Base-by-base conservation (phyloP, 2,888 invertebrate genomes). In the Tholera decimalis region DNA sequence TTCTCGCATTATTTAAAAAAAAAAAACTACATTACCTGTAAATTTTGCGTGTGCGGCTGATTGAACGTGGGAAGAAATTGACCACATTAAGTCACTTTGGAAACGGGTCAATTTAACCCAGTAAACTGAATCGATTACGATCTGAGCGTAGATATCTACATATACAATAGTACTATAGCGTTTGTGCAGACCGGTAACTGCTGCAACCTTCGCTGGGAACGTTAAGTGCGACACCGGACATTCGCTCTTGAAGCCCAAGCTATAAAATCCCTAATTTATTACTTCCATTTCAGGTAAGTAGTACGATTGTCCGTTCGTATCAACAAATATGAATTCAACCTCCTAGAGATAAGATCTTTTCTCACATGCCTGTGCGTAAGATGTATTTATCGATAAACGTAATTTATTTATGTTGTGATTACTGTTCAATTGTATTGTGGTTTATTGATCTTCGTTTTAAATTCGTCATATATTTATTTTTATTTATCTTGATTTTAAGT, bases 381-480 rank as follows among this genome's bases (percentile, higher is more conserved):
- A 86, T 88, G 80, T 79, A 71, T 79, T 81, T 80, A 78, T 80
- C 80, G 87, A 88, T 88, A 89, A 85, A 75, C 85, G 82, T 66
- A 80, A 86, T 87, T 87, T 85, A 81, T 81, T 75, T 68, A 67
- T 75, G 33, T 55, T 69, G 68, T 71, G 77, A 74, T 77, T 70
- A 83, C 85, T 85, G 83, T 85, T 86, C 87, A 84, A 86, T 85
- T 84, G 88, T 88, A 73, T 83, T 87, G 83, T 77, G 82, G 86
- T 89, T 90, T 89, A 90, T 89, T 84, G 86, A 82, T 83, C 85
- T 87, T 80, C 65, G 77, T 87, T 83, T 84, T 80, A 82, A 80
- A 85, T 86, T 88, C 86, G 85, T 88, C 79, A 81, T 85, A 83
- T 85, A 80, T 81, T 82, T 83, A 54, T 78, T 83, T 85, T 80